These are phyloP conservation scores for Himantopus leucocephalus DNA, from an alignment of 2,113 vertebrate genomes.

Conservation along the genomic window DNA sequence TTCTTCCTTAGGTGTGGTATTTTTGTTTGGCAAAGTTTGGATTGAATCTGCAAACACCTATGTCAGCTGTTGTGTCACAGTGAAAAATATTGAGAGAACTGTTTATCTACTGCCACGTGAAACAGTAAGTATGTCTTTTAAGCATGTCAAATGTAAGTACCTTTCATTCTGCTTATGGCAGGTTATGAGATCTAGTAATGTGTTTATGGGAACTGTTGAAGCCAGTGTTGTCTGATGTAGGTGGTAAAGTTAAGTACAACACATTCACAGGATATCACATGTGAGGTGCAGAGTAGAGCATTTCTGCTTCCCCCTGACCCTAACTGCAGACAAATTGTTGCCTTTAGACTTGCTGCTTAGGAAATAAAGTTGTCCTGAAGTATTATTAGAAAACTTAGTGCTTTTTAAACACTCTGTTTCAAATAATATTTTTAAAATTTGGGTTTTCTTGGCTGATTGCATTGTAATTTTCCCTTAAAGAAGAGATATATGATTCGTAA, in stretches of 20 bases:
- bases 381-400: not conserved
- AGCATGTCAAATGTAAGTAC: conserved; percentile 20
- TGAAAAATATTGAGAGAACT: conserved; percentile 93
- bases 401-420: not conserved
- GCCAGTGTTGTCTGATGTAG: not conserved
- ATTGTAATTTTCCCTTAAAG: not conserved
- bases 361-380: not conserved
- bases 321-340: not conserved
- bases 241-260: not conserved
- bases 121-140: conserved; percentile 76
- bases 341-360: not conserved
- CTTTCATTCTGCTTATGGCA: conserved; percentile 34
- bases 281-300: not conserved
- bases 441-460: not conserved
- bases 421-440: not conserved
- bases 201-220: not conserved
- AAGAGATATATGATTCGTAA: not conserved
- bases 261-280: rapidly evolving
- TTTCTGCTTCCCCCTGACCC: not conserved
- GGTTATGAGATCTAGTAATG: not conserved
- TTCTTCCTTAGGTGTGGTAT: conserved; percentile 85
- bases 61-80: conserved; percentile 92
- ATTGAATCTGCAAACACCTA: conserved; percentile 86
- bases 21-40: conserved; percentile 97
- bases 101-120: conserved; percentile 93